phyloP scores from a whole-genome alignment of 2,797 vertebrate species.

The Arnoldichthys spilopterus region DNA sequence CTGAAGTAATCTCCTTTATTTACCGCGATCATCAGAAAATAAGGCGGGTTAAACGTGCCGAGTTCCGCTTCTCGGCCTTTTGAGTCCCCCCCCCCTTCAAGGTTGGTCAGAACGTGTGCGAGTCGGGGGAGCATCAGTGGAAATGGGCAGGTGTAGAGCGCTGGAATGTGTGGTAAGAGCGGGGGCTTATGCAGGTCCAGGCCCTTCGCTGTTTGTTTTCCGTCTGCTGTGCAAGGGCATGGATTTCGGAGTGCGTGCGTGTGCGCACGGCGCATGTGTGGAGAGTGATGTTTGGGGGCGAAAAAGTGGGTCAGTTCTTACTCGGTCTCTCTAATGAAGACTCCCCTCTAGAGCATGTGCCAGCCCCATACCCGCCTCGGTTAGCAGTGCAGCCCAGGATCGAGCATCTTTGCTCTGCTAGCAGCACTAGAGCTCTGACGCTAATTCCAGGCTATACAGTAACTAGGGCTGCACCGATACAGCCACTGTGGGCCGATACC shows the following conservation, averaged over 20 bases:
- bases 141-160: too few species aligned
- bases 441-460: too few species aligned
- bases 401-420: too few species aligned
- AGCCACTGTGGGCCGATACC: too few species aligned
- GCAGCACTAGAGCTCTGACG: too few species aligned
- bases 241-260: background rate
- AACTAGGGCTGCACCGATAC: too few species aligned
- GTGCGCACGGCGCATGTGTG: conserved; percentile 6
- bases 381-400: too few species aligned
- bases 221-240: conserved; percentile 5
- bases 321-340: conserved; percentile 65
- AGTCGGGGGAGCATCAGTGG: too few species aligned
- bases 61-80: too few species aligned
- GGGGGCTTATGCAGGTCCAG: conserved; percentile 72
- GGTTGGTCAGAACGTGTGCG: background rate
- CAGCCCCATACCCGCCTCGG: too few species aligned
- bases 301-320: conserved; percentile 74
- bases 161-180: conserved; percentile 77
- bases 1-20: background rate
- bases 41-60: background rate
- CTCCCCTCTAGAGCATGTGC: conserved; percentile 22
- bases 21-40: background rate
- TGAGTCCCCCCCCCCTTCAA: too few species aligned
- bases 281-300: conserved; percentile 32
- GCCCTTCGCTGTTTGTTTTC: conserved; percentile 65